Base-by-base conservation (phyloP, 1,140 invertebrate genomes). In the Danaus plexippus region DNA sequence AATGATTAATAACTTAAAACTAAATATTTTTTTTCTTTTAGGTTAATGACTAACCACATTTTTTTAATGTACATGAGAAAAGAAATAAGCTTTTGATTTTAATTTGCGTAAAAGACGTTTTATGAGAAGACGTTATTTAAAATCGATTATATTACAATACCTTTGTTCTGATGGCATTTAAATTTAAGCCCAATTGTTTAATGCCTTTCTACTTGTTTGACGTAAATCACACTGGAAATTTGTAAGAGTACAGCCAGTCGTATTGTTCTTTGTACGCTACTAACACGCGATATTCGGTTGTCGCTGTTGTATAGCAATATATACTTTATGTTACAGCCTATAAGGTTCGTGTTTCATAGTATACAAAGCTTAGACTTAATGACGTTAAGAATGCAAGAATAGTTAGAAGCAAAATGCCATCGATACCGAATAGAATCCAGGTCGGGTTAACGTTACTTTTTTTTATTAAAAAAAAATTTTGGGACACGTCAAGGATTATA, bases 351-450 rank as follows among this genome's bases (percentile, higher is more conserved):
- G 10, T 42, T 9, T 43, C 9, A 11, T 9, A 13, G 8, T 2
- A 11, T 43, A 22, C 9, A 47, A 42, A 45, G 47, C 18, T 47
- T 49, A 10, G 47, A 45, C 49, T 57, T 61, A 51, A 64, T 60
- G 57, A 48, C 52, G 15, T 43, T 15, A 12, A 58, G 57, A 59
- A 59, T 59, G 52, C 43, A 43, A 54, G 46, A 54, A 43, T 43
- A 56, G 51, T 56, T 53, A 42, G 54, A 53, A 57, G 51, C 55
- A 59, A 52, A 66, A 65, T 48, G 56, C 52, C 49, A 62, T 66
- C 47, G 41, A 66, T 62, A 52, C 49, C 52, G 50, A 52, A 55
- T 54, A 58, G 58, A 53, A 65, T 59, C 42, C 47, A 62, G 59
- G 56, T 62, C 59, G 53, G 44, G 56, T 53, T 56, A 54, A 47